These are phyloP conservation scores for Malurus alboscapulatus DNA, from an alignment of 2,113 vertebrate genomes.

Conservation along the genomic window DNA sequence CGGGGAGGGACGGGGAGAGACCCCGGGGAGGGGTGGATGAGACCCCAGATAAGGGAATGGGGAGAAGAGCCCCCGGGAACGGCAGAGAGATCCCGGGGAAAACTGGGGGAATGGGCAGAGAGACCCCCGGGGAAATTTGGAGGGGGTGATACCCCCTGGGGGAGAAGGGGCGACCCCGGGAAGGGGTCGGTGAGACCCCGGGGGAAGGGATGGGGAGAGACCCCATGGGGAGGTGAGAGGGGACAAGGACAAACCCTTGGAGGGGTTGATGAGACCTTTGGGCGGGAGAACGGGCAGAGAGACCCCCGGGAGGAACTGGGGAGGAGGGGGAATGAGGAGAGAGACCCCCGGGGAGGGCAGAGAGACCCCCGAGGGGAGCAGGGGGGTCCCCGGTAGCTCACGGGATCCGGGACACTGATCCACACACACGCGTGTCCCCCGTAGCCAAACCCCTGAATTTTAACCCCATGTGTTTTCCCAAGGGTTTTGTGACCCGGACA, in stretches of 20 bases:
- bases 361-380: too few relatives aligned
- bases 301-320: background rate
- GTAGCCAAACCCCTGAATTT: background rate
- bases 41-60: too few relatives aligned
- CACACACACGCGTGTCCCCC: accelerated
- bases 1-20: too few relatives aligned
- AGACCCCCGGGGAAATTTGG: too few relatives aligned
- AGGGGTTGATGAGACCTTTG: background rate
- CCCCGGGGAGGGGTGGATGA: too few relatives aligned
- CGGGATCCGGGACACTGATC: background rate
- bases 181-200: background rate
- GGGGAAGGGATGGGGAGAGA: background rate
- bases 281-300: background rate
- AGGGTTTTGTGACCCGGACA: accelerated
- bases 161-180: too few relatives aligned
- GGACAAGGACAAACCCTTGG: background rate
- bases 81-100: too few relatives aligned
- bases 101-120: too few relatives aligned
- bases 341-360: background rate
- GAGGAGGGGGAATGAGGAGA: background rate
- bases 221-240: too few relatives aligned
- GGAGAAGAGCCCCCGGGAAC: too few relatives aligned
- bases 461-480: accelerated
- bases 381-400: background rate
- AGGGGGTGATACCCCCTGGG: background rate